Base-by-base conservation (phyloP, 2,113 vertebrate species). In the Myiozetetes cayanensis region DNA sequence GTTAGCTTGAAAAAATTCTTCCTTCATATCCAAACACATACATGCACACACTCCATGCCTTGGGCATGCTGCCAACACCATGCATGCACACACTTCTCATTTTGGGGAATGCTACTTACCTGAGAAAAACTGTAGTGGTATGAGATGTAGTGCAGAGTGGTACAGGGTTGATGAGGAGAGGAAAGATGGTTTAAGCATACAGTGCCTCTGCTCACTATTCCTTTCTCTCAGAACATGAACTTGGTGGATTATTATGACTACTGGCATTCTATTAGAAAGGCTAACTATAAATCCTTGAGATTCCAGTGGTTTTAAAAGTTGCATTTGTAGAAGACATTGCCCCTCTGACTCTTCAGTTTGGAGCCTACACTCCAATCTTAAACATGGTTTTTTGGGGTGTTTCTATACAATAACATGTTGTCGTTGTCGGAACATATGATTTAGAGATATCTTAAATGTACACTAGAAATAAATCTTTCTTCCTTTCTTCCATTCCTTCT, bases 11-110 rank as follows among this genome's bases (percentile, higher is more conserved):
- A 21, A 14, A 84, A 53, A 28, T 86, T 80, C 14, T 72, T 76
- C 39, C 27, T 70, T 61, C 8, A 2, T 53, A 44, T 33, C 19
- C 27, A 41, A n/a, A 12, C 7, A 14, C 0, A 0, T 12, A 9
- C 13, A 12, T 5, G 10, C 1, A 2, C 16, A 41, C 2, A 2
- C 4, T 14, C 66, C 2, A 5, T 25, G 17, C 61, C 84, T 65
- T 25, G 25, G 49, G 20, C 25, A 4, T 59, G 33, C 17, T 47
- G 33, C 12, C 35, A 27, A 25, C n/a, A 33, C 33, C 30, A 6
- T 16, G 12, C 10, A 4, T 5, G 17, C 14, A 17, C 22, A 44
- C 5, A 4, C 2, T 23, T 80, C 53, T 33, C 5, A 2, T 80
- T 63, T 66, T 77, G 72, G 41, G 31, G 23, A 30, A 9, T 18